Percentiles rank a stretch among this genome's conserved stretches.
These are phyloP conservation scores for Sycophaga agraensis DNA, from an alignment of 1,140 invertebrate species.

Conservation along the genomic window DNA sequence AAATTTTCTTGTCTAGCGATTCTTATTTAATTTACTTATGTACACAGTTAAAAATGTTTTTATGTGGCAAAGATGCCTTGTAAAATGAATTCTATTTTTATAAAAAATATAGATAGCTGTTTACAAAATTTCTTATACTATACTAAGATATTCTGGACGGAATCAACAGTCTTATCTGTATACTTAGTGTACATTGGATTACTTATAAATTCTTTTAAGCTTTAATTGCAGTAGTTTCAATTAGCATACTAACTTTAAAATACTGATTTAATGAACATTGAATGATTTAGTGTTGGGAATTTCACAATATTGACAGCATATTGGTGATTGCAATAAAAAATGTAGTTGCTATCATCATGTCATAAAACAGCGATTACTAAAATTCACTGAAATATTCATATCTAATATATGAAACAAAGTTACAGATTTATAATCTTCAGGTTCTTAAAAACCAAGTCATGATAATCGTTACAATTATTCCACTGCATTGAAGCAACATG, in stretches of 20 bases:
- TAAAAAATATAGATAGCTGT: too few species aligned
- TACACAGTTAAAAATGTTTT: conserved; percentile 8
- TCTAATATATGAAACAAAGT: not conserved
- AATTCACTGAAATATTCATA: not conserved
- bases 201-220: too few species aligned
- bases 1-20: not conserved
- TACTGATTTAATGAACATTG: too few species aligned
- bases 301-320: too few species aligned
- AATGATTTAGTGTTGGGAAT: too few species aligned
- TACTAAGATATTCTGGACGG: conserved; percentile 31
- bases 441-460: conserved; percentile 31
- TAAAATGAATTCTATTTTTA: too few species aligned
- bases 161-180: conserved; percentile 33
- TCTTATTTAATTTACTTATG: not conserved
- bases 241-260: too few species aligned
- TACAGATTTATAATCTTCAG: not conserved
- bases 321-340: too few species aligned
- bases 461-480: not conserved
- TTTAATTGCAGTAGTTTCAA: too few species aligned
- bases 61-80: not conserved
- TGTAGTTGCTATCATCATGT: too few species aligned
- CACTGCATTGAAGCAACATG: conserved; percentile 30
- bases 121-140: too few species aligned
- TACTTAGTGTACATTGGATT: conserved; percentile 14
- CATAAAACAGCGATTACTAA: too few species aligned